Base-by-base conservation (phyloP, 2,113 vertebrate genomes). In the Heteronetta atricapilla region DNA sequence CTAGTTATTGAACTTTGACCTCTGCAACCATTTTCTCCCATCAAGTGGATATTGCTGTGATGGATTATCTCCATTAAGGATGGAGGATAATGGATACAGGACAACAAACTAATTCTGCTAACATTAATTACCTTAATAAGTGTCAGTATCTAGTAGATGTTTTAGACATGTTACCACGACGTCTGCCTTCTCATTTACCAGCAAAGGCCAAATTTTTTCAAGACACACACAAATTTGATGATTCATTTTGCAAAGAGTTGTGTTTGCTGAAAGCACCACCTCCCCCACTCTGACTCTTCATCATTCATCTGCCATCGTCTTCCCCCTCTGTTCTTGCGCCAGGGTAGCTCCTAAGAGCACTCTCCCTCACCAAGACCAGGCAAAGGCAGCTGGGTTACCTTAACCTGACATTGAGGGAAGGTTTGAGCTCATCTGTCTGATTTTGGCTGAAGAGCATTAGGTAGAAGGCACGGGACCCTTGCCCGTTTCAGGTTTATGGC, bases 51-150 rank as follows among this genome's bases (percentile, higher is more conserved):
- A 31, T 21, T 55, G 64, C 22, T 52, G 21, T 16, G 60, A 82
- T 29, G 42, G 77, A 78, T 80, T 86, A 67, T 53, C 56, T 76
- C 28, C 31, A 58, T 58, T 58, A 58, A 4, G 18, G 55, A 58
- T 33, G 29, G 7, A 89, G 58, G 38, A 82, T 22, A 68, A 72
- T 23, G 38, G 59, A 58, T 38, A 64, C 26, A 44, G 78, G 12
- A 93, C 70, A 40, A 70, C 25, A n/a, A 74, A 90, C 63, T 74
- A 64, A 90, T 44, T 81, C 55, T 72, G 50, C 31, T 50, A 40
- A 80, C 84, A 46, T 58, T 88, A 81, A 81, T 81, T 78, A 77
- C 77, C 52, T 78, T 88, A 95, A 14, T 42, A 56, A 87, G 58
- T 56, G 81, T 77, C 42, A 88, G 58, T 21, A 63, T 33, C 36